Percentiles rank a stretch among this genome's conserved stretches.
These are phyloP conservation scores for Bucco capensis DNA, from an alignment of 2,113 vertebrate species.

Conservation along the genomic window DNA sequence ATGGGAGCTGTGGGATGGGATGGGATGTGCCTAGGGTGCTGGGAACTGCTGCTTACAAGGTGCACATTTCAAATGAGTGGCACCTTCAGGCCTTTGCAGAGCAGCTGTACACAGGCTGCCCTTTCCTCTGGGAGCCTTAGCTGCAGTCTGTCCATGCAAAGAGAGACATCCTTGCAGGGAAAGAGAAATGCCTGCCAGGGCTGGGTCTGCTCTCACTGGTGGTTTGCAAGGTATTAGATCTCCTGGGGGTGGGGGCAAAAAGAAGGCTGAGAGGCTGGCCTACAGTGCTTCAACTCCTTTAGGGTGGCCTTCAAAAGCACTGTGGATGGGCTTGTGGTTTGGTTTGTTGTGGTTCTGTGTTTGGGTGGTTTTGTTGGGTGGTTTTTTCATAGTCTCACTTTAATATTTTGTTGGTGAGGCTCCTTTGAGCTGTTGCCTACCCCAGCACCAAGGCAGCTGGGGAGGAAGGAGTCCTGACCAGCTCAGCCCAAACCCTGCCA, in stretches of 20 bases:
- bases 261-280: not conserved
- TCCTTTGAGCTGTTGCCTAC: no score
- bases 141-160: not conserved
- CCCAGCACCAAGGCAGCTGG: no score
- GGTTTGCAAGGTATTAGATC: not conserved
- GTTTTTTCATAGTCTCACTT: accelerated
- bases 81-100: not conserved
- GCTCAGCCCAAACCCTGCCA: no score
- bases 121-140: not conserved
- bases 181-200: not conserved
- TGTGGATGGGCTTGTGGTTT: not conserved
- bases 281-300: not conserved
- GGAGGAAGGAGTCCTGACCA: no score
- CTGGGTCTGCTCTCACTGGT: not conserved
- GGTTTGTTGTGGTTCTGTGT: not conserved
- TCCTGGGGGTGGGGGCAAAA: not conserved
- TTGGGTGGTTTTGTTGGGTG: not conserved
- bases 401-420: not conserved
- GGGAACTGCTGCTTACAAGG: not conserved
- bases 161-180: not conserved
- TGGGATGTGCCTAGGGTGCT: not conserved
- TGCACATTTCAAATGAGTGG: not conserved
- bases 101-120: not conserved
- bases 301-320: not conserved
- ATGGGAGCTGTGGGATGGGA: not conserved